Conservation (phyloP, 2,113 vertebrate genomes). For the Okapia johnstoni region DNA sequence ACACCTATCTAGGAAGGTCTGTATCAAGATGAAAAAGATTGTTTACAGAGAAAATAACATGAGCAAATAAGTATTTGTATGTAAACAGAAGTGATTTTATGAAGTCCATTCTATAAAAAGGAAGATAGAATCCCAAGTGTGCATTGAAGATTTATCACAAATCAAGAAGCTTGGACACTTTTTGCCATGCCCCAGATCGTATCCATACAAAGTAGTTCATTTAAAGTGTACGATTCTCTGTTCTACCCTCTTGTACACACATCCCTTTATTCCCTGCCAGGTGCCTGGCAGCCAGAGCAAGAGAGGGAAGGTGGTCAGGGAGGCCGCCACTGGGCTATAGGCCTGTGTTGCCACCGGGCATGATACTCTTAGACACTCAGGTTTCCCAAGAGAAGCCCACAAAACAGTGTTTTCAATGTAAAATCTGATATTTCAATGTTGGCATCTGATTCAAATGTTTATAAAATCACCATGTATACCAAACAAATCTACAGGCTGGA, state of each 20-base stretch:
- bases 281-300: not conserved
- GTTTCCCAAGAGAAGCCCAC: not conserved
- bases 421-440: not conserved
- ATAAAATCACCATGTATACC: not conserved
- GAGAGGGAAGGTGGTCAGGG: not conserved
- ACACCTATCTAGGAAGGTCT: not conserved
- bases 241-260: not conserved
- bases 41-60: not conserved
- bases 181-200: not conserved
- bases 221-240: not conserved
- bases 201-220: not conserved
- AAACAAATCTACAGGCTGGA: not conserved
- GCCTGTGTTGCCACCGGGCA: not conserved
- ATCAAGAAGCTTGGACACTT: not conserved
- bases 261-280: not conserved
- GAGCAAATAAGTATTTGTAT: not conserved
- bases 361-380: not conserved
- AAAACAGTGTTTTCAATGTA: not conserved
- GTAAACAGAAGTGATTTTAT: not conserved
- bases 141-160: not conserved
- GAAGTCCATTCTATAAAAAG: not conserved
- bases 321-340: not conserved
- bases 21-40: not conserved
- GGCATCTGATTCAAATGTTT: not conserved
- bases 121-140: not conserved